Percentiles rank a stretch among this genome's conserved stretches.
These are phyloP conservation scores for Phenacoccus solenopsis DNA, from an alignment of 1,140 invertebrate genomes.

Conservation along the genomic window DNA sequence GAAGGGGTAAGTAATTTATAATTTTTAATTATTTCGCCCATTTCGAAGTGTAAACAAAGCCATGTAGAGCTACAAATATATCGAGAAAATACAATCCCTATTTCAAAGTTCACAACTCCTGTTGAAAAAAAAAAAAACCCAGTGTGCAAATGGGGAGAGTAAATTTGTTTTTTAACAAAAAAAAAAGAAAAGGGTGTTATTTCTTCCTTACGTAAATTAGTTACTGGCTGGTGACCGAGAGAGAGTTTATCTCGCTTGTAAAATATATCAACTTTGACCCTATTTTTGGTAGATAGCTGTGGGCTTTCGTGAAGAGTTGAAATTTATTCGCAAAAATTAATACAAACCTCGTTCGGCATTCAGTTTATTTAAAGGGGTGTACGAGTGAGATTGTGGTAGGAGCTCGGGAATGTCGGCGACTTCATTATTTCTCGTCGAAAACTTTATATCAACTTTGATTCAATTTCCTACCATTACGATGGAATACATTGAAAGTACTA, in stretches of 20 bases:
- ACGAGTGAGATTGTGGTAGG: not conserved
- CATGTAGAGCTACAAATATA: no score
- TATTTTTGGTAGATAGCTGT: not conserved
- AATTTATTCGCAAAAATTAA: not conserved
- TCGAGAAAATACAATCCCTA: no score
- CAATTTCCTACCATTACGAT: not conserved
- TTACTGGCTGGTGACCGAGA: not conserved
- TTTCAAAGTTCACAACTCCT: no score
- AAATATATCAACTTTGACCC: not conserved
- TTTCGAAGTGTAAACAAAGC: no score
- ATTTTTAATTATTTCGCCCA: no score
- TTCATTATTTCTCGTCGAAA: not conserved
- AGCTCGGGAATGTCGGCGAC: not conserved
- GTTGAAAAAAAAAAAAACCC: no score
- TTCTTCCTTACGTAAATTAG: not conserved
- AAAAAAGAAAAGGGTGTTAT: not conserved
- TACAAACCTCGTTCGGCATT: not conserved
- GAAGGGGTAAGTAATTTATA: no score
- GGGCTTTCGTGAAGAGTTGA: not conserved
- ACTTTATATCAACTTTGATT: slow-evolving; percentile 3
- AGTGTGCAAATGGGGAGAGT: no score
- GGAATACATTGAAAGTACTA: not conserved
- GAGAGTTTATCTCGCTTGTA: no score
- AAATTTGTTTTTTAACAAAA: not conserved
- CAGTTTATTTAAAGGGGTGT: not conserved